These are phyloP conservation scores for Macrophya annulata DNA, from an alignment of 2,888 invertebrate species.

Conservation along the genomic window DNA sequence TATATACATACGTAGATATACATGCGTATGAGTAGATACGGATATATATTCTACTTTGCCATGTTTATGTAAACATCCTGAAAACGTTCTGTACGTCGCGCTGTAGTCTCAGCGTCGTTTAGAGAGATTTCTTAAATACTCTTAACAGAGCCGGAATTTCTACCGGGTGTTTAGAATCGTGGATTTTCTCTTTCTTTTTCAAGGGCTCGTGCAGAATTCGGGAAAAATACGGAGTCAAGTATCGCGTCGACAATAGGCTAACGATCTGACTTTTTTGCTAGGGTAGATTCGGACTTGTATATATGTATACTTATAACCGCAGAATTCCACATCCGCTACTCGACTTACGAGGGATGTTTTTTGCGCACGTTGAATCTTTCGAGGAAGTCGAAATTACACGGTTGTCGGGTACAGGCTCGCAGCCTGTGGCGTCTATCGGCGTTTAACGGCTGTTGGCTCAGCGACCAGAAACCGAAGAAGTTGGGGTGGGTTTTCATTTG, in stretches of 20 bases:
- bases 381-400: conserved; percentile 72
- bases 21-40: not conserved
- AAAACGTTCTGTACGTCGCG: not conserved
- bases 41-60: conserved; percentile 1
- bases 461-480: conserved; percentile 59
- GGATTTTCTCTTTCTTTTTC: not conserved
- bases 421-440: conserved; percentile 51
- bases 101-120: not conserved
- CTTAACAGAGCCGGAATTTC: not conserved
- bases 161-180: not conserved
- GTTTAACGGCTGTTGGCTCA: conserved; percentile 56
- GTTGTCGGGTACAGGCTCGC: conserved; percentile 74
- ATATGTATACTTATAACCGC: not conserved
- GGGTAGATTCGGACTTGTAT: not conserved
- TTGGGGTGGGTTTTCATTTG: conserved; percentile 61
- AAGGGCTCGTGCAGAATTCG: not conserved
- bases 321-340: conserved; percentile 36
- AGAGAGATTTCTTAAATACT: conserved; percentile 36
- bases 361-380: conserved; percentile 35
- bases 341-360: conserved; percentile 31
- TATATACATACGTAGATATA: too few relatives aligned
- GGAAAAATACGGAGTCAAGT: not conserved
- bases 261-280: not conserved
- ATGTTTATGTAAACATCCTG: conserved; percentile 24
- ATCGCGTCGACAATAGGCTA: not conserved